Evolutionary conservation across 2,113 vertebrate species (phyloP), one percentile per base, ranked within the genome.

Genomic region (Apodemus sylvaticus): DNA sequence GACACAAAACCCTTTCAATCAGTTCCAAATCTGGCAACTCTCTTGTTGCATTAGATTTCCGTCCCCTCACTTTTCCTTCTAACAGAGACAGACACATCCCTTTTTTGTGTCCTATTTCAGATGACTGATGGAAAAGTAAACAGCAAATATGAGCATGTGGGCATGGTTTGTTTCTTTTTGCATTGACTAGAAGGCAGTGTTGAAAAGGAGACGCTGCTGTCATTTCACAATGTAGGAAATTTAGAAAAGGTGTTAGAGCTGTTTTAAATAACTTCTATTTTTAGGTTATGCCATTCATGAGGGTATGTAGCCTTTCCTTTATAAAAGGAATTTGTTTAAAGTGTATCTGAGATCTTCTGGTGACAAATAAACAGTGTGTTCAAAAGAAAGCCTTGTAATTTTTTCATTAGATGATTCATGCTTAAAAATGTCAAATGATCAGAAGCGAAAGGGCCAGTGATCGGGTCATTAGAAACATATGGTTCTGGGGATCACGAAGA

Each of bases 101-200:
- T 92, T 92, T 97, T 96, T 98, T 97, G 90, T 29, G 94, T 98
- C 91, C 94, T 88, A 93, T 98, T 98, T 98, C 97, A 95, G 90
- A 97, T 98, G 94, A 98, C 86, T 97, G 97, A 98, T 96, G 96
- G 98, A 97, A 98, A 98, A 98, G 98, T 96, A 98, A 98, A 97
- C 97, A 97, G 87, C 86, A 96, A 98, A 97, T 96, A 97, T 97
- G 98, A 98, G 95, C 97, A 98, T 85, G 48, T 98, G 98, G 97
- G 97, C 96, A 96, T 95, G 94, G 97, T 98, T 98, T 98, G 94
- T 97, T 95, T 98, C 98, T 98, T 98, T 96, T 96, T 93, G 97
- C 98, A 97, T 97, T 98, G 96, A 98, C 97, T 98, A 98, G 96
- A 97, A 98, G 97, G 96, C 95, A 96, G 94, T 98, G 97, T 97